A percentile compares a stretch with the other conserved stretches of the same genome.
Evolutionary conservation across 2,113 vertebrate species (phyloP).

Genomic region (Mus pahari): DNA sequence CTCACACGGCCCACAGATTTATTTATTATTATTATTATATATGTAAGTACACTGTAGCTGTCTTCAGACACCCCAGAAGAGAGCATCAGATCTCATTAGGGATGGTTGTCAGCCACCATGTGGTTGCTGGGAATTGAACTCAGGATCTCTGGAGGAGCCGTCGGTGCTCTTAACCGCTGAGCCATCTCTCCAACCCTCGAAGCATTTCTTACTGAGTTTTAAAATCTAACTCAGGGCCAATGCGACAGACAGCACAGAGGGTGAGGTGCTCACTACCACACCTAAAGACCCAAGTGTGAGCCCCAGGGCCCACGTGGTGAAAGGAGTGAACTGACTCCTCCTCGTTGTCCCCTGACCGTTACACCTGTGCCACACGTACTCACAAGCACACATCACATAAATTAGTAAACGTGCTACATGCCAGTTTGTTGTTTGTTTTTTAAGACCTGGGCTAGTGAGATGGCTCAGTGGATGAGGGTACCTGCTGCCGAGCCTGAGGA

Average conservation of each 20-base stretch:
- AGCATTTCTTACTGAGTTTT: constrained; percentile 17
- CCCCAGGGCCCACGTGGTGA: neutral
- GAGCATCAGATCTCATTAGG: too few species aligned
- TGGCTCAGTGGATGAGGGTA: neutral
- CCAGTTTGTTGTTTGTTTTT: neutral
- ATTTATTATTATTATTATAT: too few species aligned
- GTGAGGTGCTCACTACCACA: neutral
- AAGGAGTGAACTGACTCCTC: neutral
- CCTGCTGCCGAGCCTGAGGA: neutral
- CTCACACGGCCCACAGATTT: too few species aligned
- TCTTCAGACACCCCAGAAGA: too few species aligned
- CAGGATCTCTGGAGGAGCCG: too few species aligned
- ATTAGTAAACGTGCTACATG: neutral
- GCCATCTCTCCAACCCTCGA: neutral
- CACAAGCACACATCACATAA: neutral
- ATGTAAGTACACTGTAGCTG: too few species aligned
- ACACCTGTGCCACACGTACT: neutral
- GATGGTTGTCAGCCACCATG: too few species aligned
- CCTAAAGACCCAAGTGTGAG: neutral
- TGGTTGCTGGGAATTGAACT: too few species aligned
- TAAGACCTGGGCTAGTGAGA: neutral
- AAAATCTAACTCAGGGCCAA: constrained; percentile 30
- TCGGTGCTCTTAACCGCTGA: too few species aligned
- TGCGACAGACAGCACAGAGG: neutral
- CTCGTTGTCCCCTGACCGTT: too few species aligned